These are phyloP conservation scores for Eudasyphora cyanicolor DNA, from an alignment of 2,888 invertebrate genomes.

Conservation along the genomic window DNA sequence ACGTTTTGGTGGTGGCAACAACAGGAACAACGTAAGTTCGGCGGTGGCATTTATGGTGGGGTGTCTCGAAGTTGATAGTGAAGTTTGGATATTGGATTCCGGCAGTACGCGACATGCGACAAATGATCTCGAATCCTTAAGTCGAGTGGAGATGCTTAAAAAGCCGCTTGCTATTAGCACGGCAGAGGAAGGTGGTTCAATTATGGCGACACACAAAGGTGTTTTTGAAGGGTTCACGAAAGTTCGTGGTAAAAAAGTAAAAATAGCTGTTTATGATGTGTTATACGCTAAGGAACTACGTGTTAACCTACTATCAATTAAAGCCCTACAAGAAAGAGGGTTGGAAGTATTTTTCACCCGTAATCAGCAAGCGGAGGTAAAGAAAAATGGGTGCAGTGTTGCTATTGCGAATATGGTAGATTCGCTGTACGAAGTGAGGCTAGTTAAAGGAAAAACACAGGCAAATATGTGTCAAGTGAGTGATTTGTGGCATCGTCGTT, in stretches of 20 bases:
- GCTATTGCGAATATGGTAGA: neutral
- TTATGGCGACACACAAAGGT: neutral
- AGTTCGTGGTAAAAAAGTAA: neutral
- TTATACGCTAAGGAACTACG: neutral
- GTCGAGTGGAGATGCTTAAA: neutral
- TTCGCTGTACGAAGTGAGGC: neutral
- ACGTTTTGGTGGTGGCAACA: neutral
- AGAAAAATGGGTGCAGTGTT: neutral
- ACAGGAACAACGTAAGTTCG: neutral
- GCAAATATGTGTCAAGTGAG: slow-evolving; percentile 39
- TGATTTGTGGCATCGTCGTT: slow-evolving; percentile 46
- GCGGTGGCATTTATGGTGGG: neutral
- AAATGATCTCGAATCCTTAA: neutral
- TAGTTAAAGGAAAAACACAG: neutral
- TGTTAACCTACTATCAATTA: neutral
- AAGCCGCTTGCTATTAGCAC: neutral
- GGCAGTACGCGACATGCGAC: neutral
- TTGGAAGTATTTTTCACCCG: neutral
- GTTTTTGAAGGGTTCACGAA: neutral
- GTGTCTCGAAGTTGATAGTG: neutral
- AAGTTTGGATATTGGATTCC: neutral
- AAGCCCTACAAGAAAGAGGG: neutral
- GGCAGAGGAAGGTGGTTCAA: neutral
- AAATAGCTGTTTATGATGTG: neutral
- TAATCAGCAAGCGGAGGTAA: neutral